Evolutionary conservation across 2,113 vertebrate species (phyloP), one percentile per base, ranked within the genome.

Genomic region (Tetraodon nigroviridis): DNA sequence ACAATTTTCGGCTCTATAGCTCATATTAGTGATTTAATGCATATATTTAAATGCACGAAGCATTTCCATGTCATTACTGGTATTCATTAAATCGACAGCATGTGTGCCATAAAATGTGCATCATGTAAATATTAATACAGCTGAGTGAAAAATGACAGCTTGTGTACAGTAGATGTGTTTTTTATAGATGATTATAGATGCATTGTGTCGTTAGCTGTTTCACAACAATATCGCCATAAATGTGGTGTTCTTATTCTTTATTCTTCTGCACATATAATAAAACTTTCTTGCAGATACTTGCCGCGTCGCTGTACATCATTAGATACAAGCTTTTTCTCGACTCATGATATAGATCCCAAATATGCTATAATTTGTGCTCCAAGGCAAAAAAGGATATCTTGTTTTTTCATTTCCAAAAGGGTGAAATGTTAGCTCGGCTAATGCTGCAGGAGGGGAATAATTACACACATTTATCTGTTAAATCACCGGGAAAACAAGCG

Each of bases 381-480:
- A 14, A 37, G 17, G 21, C 13, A 41, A 48, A 49, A 71, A 50
- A 57, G 55, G 48, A 17, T 8, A 42, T 46, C 57, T 64, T 37
- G 58, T 56, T 64, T 70, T 64, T 32, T 58, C 58, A 22, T 42
- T 58, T 19, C 27, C 55, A 60, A 46, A 12, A 68, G 67, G 67
- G 64, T 71, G 58, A 60, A 61, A 47, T 50, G 21, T 42, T 40
- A 18, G 48, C 58, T 66, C 51, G 18, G 58, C 55, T 51, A 6
- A 47, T 61, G 45, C 61, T 47, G 73, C 63, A 40, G 57, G 46
- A 57, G 50, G 44, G 48, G 54, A 67, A 72, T 75, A 72, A 78
- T 78, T 68, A 49, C 69, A 19, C 53, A 54, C 71, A 69, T 75
- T 64, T 61, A 64, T 73, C 65, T 61, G 72, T 41, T 61, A 51